phyloP scores from a whole-genome alignment of 2,797 vertebrate genomes.

The Hydrocynus forskahlii region DNA sequence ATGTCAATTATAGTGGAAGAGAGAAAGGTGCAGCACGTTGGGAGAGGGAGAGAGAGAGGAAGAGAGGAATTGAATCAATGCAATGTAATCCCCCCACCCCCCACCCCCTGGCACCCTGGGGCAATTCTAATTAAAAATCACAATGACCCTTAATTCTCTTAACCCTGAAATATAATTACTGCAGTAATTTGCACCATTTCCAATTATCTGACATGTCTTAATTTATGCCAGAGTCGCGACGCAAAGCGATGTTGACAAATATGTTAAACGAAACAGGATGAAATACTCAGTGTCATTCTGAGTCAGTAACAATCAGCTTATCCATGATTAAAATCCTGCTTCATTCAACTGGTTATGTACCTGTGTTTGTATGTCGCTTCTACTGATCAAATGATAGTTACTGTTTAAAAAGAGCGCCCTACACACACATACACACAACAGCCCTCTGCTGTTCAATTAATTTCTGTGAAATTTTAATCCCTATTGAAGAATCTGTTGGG shows the following conservation, averaged over 20 bases:
- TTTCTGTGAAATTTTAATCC: slow-evolving; percentile 5
- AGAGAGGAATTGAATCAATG: slow-evolving; percentile 51
- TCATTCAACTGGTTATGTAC: not conserved
- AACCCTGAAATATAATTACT: slow-evolving; percentile 57
- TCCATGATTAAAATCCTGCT: not conserved
- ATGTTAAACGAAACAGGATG: slow-evolving; percentile 13
- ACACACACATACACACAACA: not conserved
- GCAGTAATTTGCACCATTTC: slow-evolving; percentile 36
- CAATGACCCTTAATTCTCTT: slow-evolving; percentile 61
- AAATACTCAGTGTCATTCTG: not conserved
- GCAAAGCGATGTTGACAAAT: slow-evolving; percentile 31
- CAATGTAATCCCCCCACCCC: slow-evolving; percentile 46
- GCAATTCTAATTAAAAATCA: slow-evolving; percentile 58
- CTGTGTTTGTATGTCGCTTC: not conserved
- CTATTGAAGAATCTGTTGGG: not conserved
- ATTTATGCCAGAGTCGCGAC: slow-evolving; percentile 13
- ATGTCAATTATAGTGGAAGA: slow-evolving; percentile 53
- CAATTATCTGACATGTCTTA: slow-evolving; percentile 40
- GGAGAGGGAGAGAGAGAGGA: not conserved
- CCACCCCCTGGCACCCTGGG: slow-evolving; percentile 13
- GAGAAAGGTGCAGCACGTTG: slow-evolving; percentile 29
- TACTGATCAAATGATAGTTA: not conserved
- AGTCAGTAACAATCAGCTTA: not conserved
- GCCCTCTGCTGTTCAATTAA: not conserved
- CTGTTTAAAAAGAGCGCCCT: not conserved